Percentiles rank a stretch among this genome's conserved stretches.
These are phyloP conservation scores for Drosophila paranaensis DNA, from an alignment of 2,888 invertebrate genomes.

Conservation along the genomic window DNA sequence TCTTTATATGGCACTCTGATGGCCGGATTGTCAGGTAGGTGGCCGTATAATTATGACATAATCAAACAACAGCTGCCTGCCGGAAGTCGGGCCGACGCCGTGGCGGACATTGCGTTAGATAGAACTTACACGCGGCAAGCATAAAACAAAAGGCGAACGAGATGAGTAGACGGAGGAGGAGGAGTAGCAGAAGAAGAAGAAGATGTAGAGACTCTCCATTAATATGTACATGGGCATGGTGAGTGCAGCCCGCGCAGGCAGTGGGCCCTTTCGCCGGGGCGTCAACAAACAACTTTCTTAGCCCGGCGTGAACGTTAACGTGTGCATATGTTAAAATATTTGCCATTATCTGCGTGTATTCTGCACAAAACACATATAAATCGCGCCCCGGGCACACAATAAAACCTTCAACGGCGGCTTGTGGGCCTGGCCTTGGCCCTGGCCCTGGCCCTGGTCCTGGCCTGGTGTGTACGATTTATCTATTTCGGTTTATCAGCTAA, in stretches of 20 bases:
- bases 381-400: constrained; percentile 60
- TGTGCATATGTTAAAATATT: constrained; percentile 61
- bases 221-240: constrained; percentile 9
- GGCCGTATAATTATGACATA: constrained; percentile 66
- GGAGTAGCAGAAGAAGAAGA: neutral
- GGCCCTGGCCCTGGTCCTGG: neutral
- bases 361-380: constrained; percentile 57
- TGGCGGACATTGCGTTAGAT: constrained; percentile 16
- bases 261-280: constrained; percentile 39
- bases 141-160: neutral
- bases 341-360: constrained; percentile 61
- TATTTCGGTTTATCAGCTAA: constrained; percentile 78
- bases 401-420: constrained; percentile 65
- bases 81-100: constrained; percentile 55
- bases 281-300: constrained; percentile 75
- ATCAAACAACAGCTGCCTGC: constrained; percentile 40
- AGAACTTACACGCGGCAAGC: constrained; percentile 28
- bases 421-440: neutral
- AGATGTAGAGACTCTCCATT: constrained; percentile 1
- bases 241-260: neutral
- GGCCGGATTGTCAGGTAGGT: constrained; percentile 36
- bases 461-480: constrained; percentile 62
- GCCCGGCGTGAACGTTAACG: constrained; percentile 49
- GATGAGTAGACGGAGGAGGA: neutral
- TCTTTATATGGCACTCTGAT: constrained; percentile 54